Conservation (phyloP, 1,140 invertebrate species). For the Drosophila littoralis region DNA sequence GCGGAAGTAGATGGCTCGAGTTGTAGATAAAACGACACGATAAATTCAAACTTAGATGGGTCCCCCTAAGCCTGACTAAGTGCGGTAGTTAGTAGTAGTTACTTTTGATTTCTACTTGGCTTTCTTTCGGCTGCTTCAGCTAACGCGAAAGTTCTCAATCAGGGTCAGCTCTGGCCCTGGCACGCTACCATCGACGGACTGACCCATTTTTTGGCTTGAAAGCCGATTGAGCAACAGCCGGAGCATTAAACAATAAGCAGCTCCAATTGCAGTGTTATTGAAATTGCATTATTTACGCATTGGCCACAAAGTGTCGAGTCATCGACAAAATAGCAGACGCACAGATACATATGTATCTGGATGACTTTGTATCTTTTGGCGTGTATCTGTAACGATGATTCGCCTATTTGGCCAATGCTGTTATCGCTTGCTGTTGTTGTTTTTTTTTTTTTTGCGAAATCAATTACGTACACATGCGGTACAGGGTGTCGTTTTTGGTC, state of each 20-base stretch:
- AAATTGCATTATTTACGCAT: conserved; percentile 61
- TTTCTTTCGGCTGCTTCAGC: conserved; percentile 35
- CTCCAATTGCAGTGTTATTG: conserved; percentile 64
- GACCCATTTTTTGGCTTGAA: conserved; percentile 48
- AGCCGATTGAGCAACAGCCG: conserved; percentile 36
- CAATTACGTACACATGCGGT: conserved; percentile 33
- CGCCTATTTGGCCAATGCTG: conserved; percentile 22
- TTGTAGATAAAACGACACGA: conserved; percentile 23
- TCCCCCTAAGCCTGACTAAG: conserved; percentile 54
- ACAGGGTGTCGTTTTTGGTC: conserved; percentile 8
- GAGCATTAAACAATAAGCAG: conserved; percentile 23
- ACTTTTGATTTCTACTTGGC: conserved; percentile 59
- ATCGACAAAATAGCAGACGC: conserved; percentile 31
- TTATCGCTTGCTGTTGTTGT: conserved; percentile 6
- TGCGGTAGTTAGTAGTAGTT: conserved; percentile 36
- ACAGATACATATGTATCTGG: conserved; percentile 12
- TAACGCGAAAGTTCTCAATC: conserved; percentile 62
- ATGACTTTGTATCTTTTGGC: background rate
- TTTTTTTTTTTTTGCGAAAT: conserved; percentile 35
- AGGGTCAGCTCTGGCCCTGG: conserved; percentile 20
- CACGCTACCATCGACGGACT: conserved; percentile 22
- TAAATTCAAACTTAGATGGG: conserved; percentile 56
- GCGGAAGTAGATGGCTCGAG: conserved; percentile 55
- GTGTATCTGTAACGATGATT: conserved; percentile 26
- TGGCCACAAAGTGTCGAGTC: conserved; percentile 42